A percentile compares a stretch with the other conserved stretches of the same genome.
phyloP scores from a whole-genome alignment of 37 sponge, comb jelly and placozoan species.

The Spongilla lacustris region DNA sequence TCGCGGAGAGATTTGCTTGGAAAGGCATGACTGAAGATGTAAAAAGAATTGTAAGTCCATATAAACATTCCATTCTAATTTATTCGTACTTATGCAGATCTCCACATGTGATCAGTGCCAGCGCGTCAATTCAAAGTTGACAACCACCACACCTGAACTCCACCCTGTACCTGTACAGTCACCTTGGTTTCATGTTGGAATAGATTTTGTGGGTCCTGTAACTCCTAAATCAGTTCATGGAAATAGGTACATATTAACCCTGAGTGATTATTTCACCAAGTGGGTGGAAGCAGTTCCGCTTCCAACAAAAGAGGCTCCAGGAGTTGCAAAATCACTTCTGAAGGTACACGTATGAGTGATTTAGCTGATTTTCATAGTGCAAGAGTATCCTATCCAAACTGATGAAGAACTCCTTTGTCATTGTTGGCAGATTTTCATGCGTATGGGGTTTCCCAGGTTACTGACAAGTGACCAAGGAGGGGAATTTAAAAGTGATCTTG shows the following conservation, averaged over 20 bases:
- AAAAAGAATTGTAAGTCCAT: too few species aligned
- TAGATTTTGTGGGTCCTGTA: constrained; percentile 26
- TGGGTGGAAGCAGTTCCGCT: constrained; percentile 43
- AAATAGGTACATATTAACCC: constrained; percentile 19
- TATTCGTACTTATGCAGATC: too few species aligned
- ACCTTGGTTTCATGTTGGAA: too few species aligned
- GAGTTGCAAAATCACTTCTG: constrained; percentile 36
- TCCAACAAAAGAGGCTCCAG: constrained; percentile 21
- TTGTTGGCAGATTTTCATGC: constrained; percentile 38
- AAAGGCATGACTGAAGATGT: constrained; percentile 3
- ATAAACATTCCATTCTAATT: too few species aligned
- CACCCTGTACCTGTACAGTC: background rate
- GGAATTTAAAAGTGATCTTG: constrained; percentile 35
- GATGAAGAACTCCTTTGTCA: constrained; percentile 3
- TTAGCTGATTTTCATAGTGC: background rate
- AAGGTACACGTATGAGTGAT: constrained; percentile 14
- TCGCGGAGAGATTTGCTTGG: constrained; percentile 30
- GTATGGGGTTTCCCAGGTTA: constrained; percentile 40
- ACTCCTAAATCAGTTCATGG: constrained; percentile 9
- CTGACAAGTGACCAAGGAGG: constrained; percentile 42
- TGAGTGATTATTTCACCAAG: constrained; percentile 48
- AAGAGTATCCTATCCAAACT: background rate
- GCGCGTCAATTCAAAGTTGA: constrained; percentile 1
- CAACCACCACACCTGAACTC: background rate
- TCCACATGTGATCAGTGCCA: constrained; percentile 11